Conservation (phyloP, 2,797 vertebrate genomes). For the Myiotriccus ornatus region DNA sequence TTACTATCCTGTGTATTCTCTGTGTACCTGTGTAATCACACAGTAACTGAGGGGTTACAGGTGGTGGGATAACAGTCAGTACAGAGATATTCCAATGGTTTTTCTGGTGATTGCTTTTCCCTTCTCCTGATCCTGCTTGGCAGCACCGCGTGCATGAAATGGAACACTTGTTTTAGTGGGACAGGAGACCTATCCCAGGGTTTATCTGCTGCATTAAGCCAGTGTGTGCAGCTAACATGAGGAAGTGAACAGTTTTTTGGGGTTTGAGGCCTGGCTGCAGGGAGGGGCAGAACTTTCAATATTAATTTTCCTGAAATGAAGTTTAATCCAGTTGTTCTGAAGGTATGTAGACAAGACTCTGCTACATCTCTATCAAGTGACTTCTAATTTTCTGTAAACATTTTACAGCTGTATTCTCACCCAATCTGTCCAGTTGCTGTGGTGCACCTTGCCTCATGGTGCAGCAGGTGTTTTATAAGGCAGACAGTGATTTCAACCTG, state of each 20-base stretch:
- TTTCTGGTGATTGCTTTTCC: not conserved
- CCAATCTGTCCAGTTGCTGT: not conserved
- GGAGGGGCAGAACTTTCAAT: not conserved
- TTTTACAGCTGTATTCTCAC: not conserved
- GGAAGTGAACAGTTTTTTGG: not conserved
- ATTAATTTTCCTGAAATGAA: not conserved
- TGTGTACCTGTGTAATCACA: not conserved
- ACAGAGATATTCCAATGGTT: not conserved
- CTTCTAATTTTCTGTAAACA: not conserved
- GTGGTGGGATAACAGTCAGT: not conserved
- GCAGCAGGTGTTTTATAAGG: not conserved
- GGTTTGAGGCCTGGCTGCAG: not conserved
- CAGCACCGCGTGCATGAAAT: not conserved
- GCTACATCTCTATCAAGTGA: not conserved
- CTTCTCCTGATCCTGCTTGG: not conserved
- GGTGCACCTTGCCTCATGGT: not conserved
- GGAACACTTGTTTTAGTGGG: fast-evolving
- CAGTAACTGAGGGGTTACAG: not conserved
- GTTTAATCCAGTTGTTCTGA: not conserved
- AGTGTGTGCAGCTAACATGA: not conserved
- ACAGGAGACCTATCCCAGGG: not conserved
- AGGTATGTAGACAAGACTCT: not conserved
- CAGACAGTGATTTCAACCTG: not conserved
- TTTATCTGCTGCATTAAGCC: not conserved
- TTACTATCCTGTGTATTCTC: not conserved